These are phyloP conservation scores for Probaryconus sp. DNA, from an alignment of 1,140 invertebrate genomes.

Conservation along the genomic window DNA sequence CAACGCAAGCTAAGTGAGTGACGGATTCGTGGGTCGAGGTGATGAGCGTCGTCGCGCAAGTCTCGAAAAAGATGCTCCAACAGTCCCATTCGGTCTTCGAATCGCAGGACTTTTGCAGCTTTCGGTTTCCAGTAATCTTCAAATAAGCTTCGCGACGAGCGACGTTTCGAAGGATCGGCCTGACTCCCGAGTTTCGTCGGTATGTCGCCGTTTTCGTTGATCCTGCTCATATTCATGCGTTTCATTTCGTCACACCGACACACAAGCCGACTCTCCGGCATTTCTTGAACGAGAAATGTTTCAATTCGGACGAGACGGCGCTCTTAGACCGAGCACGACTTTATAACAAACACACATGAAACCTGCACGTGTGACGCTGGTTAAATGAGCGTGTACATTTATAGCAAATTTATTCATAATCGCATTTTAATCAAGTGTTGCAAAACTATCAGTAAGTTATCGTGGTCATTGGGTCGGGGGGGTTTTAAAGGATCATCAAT, in stretches of 20 bases:
- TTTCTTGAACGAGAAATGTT: slow-evolving; percentile 36
- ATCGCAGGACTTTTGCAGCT: slow-evolving; percentile 70
- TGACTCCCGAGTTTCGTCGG: slow-evolving; percentile 24
- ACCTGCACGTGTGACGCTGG: slow-evolving; percentile 52
- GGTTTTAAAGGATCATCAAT: background rate
- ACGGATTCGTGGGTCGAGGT: slow-evolving; percentile 71
- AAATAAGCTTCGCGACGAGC: slow-evolving; percentile 55
- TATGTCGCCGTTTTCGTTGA: slow-evolving; percentile 49
- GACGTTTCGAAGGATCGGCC: slow-evolving; percentile 25
- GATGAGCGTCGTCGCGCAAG: slow-evolving; percentile 67
- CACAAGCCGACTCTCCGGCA: slow-evolving; percentile 32
- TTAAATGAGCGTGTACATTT: slow-evolving; percentile 44
- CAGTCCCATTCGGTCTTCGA: slow-evolving; percentile 71
- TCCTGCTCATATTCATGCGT: slow-evolving; percentile 33
- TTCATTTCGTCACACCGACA: slow-evolving; percentile 22
- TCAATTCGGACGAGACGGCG: slow-evolving; percentile 31
- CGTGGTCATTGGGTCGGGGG: background rate
- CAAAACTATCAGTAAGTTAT: slow-evolving; percentile 24
- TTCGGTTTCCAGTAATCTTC: slow-evolving; percentile 74
- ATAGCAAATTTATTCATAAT: slow-evolving; percentile 55
- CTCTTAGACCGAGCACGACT: slow-evolving; percentile 29
- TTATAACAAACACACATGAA: slow-evolving; percentile 49
- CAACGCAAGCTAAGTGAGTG: slow-evolving; percentile 76
- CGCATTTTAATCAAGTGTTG: slow-evolving; percentile 59
- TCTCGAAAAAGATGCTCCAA: slow-evolving; percentile 69